Conservation (phyloP, 2,113 vertebrate species). For the Burhinus bistriatus region DNA sequence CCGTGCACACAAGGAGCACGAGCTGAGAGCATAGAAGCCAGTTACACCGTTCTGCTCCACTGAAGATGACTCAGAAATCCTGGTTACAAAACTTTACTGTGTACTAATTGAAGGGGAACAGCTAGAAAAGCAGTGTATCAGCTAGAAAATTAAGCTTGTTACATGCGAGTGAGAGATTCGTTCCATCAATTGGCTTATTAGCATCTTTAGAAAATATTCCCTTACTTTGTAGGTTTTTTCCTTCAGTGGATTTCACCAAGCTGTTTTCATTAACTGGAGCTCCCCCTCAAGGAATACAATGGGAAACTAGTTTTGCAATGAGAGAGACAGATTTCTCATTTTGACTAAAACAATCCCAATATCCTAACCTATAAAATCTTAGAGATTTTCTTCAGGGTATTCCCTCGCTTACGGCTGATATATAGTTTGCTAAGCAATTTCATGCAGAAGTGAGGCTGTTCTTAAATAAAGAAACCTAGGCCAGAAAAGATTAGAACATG, state of each 20-base stretch:
- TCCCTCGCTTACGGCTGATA: neutral
- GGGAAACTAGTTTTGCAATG: slow-evolving; percentile 3
- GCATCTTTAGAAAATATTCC: neutral
- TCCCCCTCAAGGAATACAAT: slow-evolving; percentile 61
- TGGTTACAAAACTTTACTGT: neutral
- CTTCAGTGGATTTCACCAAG: neutral
- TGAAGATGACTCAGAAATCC: neutral
- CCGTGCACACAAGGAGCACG: neutral
- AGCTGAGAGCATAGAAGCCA: neutral
- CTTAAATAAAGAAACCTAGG: neutral
- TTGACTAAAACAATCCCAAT: neutral
- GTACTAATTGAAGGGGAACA: neutral
- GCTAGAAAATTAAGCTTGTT: neutral
- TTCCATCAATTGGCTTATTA: neutral
- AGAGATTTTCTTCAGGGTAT: neutral
- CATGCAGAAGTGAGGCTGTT: neutral
- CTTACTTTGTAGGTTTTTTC: neutral
- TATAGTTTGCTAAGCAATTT: neutral
- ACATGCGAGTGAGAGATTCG: neutral
- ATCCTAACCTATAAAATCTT: neutral
- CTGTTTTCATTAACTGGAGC: slow-evolving; percentile 57
- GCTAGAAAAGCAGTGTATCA: neutral
- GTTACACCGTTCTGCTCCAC: neutral
- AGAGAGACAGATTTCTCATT: neutral
- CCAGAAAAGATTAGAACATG: neutral